A percentile compares a stretch with the other conserved stretches of the same genome.
Conservation (phyloP, 2,797 vertebrate species). For the Chaunax sp. region DNA sequence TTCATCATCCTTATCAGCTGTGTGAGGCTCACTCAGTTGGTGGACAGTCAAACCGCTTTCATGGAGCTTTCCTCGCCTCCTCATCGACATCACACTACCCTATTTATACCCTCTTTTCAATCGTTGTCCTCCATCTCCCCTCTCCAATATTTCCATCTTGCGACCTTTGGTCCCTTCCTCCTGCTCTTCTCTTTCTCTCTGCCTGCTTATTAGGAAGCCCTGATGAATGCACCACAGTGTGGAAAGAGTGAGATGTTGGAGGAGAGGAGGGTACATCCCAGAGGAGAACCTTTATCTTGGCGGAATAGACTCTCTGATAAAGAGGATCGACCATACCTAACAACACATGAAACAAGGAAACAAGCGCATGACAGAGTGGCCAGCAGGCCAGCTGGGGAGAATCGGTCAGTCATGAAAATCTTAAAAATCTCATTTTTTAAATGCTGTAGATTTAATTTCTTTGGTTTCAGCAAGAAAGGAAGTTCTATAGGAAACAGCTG, state of each 20-base stretch:
- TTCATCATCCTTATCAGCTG: constrained; percentile 73
- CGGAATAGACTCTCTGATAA: constrained; percentile 15
- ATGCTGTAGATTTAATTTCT: constrained; percentile 2
- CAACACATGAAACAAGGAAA: constrained; percentile 19
- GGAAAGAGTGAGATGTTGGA: constrained; percentile 29
- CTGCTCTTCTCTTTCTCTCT: constrained; percentile 3
- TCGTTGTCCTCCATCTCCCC: constrained; percentile 32
- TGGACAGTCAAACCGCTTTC: constrained; percentile 70
- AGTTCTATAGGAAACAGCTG: neutral
- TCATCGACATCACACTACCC: constrained; percentile 32
- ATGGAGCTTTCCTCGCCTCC: constrained; percentile 58
- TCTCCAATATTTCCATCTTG: constrained; percentile 40
- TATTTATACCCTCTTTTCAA: constrained; percentile 37
- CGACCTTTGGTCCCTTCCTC: neutral
- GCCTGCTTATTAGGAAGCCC: constrained; percentile 25
- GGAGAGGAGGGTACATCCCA: constrained; percentile 32
- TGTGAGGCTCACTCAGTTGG: constrained; percentile 63
- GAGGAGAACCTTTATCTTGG: constrained; percentile 34
- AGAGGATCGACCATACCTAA: constrained; percentile 20
- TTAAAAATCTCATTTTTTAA: too few species aligned
- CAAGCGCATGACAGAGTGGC: neutral
- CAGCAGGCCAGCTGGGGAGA: neutral
- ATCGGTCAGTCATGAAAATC: too few species aligned
- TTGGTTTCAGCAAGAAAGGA: neutral
- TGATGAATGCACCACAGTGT: constrained; percentile 21